These are phyloP conservation scores for Micronycteris hirsuta DNA, from an alignment of 2,113 vertebrate genomes.

Conservation along the genomic window DNA sequence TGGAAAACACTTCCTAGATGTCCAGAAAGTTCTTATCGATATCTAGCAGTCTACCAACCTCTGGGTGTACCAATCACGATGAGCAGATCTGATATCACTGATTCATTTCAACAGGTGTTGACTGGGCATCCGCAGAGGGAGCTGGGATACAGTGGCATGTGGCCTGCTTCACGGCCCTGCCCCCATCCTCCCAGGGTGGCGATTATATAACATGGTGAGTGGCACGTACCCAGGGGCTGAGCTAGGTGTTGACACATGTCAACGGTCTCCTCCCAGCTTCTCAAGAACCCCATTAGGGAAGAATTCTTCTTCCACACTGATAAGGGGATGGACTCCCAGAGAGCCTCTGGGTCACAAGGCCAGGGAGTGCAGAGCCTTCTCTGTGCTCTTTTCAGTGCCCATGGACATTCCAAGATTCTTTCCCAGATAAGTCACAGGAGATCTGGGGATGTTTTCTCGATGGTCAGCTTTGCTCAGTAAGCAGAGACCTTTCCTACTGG, in stretches of 20 bases:
- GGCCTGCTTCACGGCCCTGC: not conserved
- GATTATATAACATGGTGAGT: constrained; percentile 26
- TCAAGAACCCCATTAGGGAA: not conserved
- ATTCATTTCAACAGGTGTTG: not conserved
- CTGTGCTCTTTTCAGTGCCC: not conserved
- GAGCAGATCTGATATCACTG: not conserved
- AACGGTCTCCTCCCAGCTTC: not conserved
- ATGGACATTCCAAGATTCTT: not conserved
- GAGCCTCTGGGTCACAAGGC: not conserved
- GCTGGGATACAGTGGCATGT: not conserved
- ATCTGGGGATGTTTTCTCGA: not conserved
- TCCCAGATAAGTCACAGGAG: not conserved
- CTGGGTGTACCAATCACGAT: not conserved
- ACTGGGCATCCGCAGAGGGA: not conserved
- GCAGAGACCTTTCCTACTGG: not conserved
- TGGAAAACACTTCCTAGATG: not conserved
- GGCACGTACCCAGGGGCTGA: not conserved
- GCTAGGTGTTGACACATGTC: not conserved
- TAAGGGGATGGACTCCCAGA: not conserved
- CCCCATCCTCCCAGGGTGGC: not conserved
- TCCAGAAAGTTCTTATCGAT: not conserved
- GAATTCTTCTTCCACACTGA: constrained; percentile 33
- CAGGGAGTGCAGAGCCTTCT: not conserved
- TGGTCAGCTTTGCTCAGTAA: not conserved
- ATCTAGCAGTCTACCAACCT: not conserved